phyloP scores from a whole-genome alignment of 1,140 invertebrate genomes.

The Stegodyphus dumicola region DNA sequence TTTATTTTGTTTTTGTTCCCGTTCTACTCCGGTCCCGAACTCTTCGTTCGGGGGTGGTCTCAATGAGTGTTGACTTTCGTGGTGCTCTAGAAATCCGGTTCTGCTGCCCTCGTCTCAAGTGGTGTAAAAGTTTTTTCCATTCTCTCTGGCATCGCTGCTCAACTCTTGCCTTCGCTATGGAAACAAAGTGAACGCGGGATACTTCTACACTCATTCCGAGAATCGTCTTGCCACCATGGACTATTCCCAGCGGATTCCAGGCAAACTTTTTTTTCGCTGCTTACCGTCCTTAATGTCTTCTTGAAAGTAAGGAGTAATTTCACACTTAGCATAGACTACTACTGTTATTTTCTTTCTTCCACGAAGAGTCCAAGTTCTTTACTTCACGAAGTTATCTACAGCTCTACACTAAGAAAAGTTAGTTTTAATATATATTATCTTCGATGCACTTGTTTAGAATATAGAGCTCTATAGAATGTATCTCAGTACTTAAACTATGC shows the following conservation, averaged over 20 bases:
- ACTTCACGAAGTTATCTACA: background rate
- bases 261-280: conserved; percentile 24
- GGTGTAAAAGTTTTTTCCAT: conserved; percentile 2
- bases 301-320: conserved; percentile 39
- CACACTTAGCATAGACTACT: conserved; percentile 26
- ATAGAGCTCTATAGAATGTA: background rate
- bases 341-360: background rate
- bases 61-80: background rate
- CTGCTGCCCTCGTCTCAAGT: conserved; percentile 11
- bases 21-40: background rate
- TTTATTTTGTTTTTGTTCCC: conserved; percentile 16
- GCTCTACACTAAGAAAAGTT: background rate
- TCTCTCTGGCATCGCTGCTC: conserved; percentile 20
- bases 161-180: conserved; percentile 30
- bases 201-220: background rate
- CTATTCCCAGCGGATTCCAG: conserved; percentile 19
- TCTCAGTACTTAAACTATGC: background rate
- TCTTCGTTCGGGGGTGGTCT: background rate
- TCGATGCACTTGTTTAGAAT: background rate
- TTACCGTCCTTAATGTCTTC: conserved; percentile 37
- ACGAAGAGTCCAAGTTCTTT: too few species aligned
- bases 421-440: background rate
- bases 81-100: conserved; percentile 12
- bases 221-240: background rate
- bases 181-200: conserved; percentile 17